Evolutionary conservation across 2,113 vertebrate genomes (phyloP).

Genomic region (Hassar affinis): DNA sequence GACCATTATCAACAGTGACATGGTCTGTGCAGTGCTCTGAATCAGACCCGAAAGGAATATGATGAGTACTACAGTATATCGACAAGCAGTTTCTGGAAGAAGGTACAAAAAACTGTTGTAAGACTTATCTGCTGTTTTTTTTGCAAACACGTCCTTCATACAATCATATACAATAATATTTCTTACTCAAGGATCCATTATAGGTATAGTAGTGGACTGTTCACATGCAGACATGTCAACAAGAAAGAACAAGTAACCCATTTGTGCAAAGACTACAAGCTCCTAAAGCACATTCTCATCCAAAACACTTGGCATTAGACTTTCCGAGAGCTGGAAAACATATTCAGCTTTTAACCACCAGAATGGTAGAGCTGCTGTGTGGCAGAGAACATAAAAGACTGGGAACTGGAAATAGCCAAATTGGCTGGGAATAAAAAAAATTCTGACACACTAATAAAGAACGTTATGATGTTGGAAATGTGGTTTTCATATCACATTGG

Average conservation of each 20-base stretch:
- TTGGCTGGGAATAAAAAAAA: not conserved
- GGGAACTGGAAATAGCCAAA: not conserved
- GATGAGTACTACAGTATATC: not conserved
- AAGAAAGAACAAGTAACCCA: not conserved
- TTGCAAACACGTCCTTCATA: not conserved
- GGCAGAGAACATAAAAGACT: slow-evolving; percentile 4
- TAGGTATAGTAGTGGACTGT: not conserved
- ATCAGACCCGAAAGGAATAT: no score
- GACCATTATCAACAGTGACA: not conserved
- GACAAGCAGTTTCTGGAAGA: not conserved
- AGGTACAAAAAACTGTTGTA: not conserved
- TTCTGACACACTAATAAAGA: not conserved
- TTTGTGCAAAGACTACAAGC: not conserved
- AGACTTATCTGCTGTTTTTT: not conserved
- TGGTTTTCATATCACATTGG: not conserved
- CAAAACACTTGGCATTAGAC: slow-evolving; percentile 10
- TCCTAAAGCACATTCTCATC: not conserved
- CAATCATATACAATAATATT: not conserved
- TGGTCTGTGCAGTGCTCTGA: not conserved
- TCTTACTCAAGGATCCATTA: not conserved
- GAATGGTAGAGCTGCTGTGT: slow-evolving; percentile 16
- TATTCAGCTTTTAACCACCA: slow-evolving; percentile 14
- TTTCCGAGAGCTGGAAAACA: slow-evolving; percentile 12
- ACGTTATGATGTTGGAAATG: not conserved
- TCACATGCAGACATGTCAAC: not conserved